Base-by-base conservation (phyloP, 2,797 vertebrate species). In the Enteromius viviparus region DNA sequence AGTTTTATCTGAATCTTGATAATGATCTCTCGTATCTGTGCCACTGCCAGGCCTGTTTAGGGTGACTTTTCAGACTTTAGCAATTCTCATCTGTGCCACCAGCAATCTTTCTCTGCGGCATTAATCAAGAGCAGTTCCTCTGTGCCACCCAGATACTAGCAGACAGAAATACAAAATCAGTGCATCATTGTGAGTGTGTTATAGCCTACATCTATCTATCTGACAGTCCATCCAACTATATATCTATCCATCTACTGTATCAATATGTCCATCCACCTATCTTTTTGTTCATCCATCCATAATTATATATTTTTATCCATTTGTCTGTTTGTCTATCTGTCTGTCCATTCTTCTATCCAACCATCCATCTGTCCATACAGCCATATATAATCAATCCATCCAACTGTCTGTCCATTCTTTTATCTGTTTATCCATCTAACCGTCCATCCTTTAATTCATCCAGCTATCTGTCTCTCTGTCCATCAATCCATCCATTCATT, bases 1-100 rank as follows among this genome's bases (percentile, higher is more conserved):
- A 1, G 45, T 49, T 42, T 64, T 55, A 72, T 87, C 64, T 79
- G 75, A 70, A 40, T 85, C 37, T 45, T 75, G 70, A 85, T 87
- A 77, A 55, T 71, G 72, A 89, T 85, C 82, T 78, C 37, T 78
- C 68, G 47, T 8, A 15, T 69, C 32, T 64, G 60, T 83, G 69
- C 78, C 76, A 60, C 64, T 75, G 42, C 75, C 75, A 75, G 66
- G 45, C 55, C 74, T 84, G 62, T 78, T 70, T 78, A 62, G 49
- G 10, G n/a, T 6, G n/a, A 82, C 60, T 85, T 83, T 60, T 75
- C 10, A 76, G 55, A 87, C 58, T 45, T 26, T 9, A 76, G 68
- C 68, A 76, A 64, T 76, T 19, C 37, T 80, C 55, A 76, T 80
- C 75, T 76, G 40, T 60, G 51, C 53, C n/a, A 69, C 51, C 42